phyloP scores from a whole-genome alignment of 2,113 vertebrate species.

The Rhinoptilus africanus region DNA sequence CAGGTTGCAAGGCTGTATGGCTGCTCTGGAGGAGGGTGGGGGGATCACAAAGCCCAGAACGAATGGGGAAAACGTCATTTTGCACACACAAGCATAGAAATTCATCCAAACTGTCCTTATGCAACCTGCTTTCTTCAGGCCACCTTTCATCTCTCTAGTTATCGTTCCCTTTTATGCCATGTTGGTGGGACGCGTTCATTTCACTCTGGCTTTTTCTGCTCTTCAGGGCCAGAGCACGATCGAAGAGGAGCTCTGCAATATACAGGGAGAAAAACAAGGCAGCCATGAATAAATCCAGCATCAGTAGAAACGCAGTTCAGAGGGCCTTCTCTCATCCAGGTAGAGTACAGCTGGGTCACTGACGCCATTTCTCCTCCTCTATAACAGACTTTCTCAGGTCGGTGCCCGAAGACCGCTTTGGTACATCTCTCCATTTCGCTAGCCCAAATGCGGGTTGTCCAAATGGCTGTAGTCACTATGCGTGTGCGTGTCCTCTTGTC shows the following conservation, averaged over 20 bases:
- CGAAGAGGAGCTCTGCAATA: neutral
- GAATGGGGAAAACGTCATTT: neutral
- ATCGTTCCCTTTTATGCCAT: neutral
- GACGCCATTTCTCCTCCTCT: neutral
- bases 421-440: neutral
- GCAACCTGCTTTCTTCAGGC: neutral
- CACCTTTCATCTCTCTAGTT: neutral
- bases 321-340: neutral
- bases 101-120: neutral
- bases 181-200: neutral
- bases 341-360: neutral
- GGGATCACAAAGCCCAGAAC: neutral
- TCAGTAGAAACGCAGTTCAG: neutral
- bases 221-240: neutral
- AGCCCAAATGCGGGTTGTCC: neutral
- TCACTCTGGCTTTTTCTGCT: neutral
- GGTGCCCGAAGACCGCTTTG: neutral
- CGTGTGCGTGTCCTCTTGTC: neutral
- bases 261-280: neutral
- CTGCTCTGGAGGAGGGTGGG: neutral
- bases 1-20: accelerated
- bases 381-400: neutral
- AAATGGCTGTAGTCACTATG: neutral
- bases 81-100: neutral
- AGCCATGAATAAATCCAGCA: neutral